Conservation (phyloP, 2,113 vertebrate genomes). For the Nanorana parkeri region DNA sequence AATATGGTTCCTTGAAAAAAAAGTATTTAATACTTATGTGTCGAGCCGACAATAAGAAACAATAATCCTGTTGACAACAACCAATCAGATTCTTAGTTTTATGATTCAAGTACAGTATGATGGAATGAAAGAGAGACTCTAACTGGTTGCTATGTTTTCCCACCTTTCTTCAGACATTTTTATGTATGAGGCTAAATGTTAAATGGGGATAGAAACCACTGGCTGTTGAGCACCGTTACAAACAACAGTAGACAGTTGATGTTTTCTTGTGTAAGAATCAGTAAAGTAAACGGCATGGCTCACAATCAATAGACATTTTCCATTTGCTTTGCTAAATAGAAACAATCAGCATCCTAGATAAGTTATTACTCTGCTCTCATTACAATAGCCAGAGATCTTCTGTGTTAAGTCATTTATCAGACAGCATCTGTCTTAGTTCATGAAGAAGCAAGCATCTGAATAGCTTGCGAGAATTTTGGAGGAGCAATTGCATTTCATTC, state of each 20-base stretch:
- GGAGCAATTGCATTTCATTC: not conserved
- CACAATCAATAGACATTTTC: slow-evolving; percentile 27
- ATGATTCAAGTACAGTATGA: too few relatives aligned
- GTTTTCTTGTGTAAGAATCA: not conserved
- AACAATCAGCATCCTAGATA: slow-evolving; percentile 9
- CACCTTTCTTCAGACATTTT: too few relatives aligned
- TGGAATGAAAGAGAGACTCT: too few relatives aligned
- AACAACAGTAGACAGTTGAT: not conserved
- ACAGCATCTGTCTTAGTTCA: not conserved
- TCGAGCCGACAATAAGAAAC: too few relatives aligned
- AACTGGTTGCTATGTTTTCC: too few relatives aligned
- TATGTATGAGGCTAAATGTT: too few relatives aligned
- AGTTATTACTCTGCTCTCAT: slow-evolving; percentile 7
- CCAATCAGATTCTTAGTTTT: too few relatives aligned
- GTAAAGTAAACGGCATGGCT: slow-evolving; percentile 3
- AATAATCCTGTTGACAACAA: too few relatives aligned
- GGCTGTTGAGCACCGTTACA: not conserved
- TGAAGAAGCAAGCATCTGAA: not conserved
- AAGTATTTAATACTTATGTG: too few relatives aligned
- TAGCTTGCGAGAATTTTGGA: slow-evolving; percentile 1
- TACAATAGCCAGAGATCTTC: not conserved
- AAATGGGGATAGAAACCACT: too few relatives aligned
- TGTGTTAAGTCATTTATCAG: not conserved
- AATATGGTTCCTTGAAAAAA: too few relatives aligned
- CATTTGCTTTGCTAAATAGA: slow-evolving; percentile 19